These are phyloP conservation scores for Heteromurus nitidus DNA, from an alignment of 2,888 invertebrate genomes.

Conservation along the genomic window DNA sequence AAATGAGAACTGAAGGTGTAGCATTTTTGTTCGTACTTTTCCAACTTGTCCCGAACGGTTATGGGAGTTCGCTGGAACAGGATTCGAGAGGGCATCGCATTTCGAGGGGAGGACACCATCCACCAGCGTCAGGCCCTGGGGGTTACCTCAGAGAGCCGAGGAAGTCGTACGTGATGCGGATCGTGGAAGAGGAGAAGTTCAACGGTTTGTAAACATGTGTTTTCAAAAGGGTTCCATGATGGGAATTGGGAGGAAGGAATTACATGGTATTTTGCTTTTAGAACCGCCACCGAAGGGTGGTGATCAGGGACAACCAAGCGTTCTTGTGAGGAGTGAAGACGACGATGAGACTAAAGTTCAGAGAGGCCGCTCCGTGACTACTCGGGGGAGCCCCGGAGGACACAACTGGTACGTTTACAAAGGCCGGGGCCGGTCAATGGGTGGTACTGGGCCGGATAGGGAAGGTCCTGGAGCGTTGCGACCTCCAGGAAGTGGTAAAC, in stretches of 20 bases:
- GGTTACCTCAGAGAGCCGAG: not conserved
- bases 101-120: not conserved
- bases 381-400: not conserved
- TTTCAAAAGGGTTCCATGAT: not conserved
- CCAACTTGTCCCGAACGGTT: no score
- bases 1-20: no score
- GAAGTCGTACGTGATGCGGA: not conserved
- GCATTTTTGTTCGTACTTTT: no score
- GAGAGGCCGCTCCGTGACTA: not conserved
- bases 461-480: not conserved
- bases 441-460: not conserved
- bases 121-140: not conserved
- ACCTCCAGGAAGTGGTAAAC: not conserved
- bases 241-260: not conserved
- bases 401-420: conserved; percentile 24
- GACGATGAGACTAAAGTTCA: not conserved
- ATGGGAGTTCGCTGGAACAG: no score
- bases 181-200: not conserved
- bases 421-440: not conserved
- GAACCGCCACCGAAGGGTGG: no score
- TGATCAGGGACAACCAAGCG: no score
- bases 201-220: no score
- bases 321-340: no score
- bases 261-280: no score
- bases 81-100: no score